Percentiles rank a stretch among this genome's conserved stretches.
Evolutionary conservation across 2,113 vertebrate species (phyloP).

Genomic region (Phyllostomus discolor): DNA sequence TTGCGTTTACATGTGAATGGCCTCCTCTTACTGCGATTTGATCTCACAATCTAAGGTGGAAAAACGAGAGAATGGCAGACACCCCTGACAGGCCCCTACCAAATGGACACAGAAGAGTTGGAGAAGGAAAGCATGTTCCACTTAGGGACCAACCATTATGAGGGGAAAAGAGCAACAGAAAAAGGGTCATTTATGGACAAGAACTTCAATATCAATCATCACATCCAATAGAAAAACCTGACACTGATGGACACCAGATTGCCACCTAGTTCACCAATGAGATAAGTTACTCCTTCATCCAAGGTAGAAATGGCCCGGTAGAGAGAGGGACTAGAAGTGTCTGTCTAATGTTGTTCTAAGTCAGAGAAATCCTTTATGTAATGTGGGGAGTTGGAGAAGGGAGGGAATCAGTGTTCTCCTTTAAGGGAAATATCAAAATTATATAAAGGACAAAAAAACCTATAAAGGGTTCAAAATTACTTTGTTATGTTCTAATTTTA

Average conservation of each 20-base stretch:
- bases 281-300: neutral
- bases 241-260: neutral
- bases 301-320: neutral
- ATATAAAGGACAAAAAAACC: neutral
- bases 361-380: neutral
- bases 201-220: neutral
- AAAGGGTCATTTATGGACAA: neutral
- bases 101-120: neutral
- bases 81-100: neutral
- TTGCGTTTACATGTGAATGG: no score
- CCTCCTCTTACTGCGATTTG: neutral
- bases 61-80: neutral
- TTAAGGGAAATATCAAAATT: neutral
- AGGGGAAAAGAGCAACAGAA: neutral
- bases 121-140: neutral
- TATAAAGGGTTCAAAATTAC: neutral
- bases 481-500: constrained; percentile 2
- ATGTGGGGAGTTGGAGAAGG: neutral
- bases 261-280: neutral
- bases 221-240: neutral
- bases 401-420: neutral
- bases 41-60: neutral
- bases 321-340: neutral
- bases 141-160: neutral
- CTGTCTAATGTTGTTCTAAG: neutral